These are phyloP conservation scores for Montipora capricornis DNA, from an alignment of 64 coral and sea anemone genomes.

Conservation along the genomic window DNA sequence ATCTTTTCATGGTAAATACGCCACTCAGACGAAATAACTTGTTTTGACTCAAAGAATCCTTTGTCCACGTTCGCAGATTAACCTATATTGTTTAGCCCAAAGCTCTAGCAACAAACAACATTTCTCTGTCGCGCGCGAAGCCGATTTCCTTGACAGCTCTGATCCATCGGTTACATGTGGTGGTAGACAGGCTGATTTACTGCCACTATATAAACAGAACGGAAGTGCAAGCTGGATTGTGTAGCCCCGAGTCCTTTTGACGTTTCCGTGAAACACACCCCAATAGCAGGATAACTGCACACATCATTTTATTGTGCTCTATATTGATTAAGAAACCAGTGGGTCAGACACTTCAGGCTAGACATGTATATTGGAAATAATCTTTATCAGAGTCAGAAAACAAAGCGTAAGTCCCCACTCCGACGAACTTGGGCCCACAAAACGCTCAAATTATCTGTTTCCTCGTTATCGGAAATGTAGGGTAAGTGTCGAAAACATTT, in stretches of 20 bases:
- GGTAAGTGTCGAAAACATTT: not conserved
- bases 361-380: not conserved
- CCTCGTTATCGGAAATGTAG: not conserved
- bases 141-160: not conserved
- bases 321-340: slow-evolving; percentile 39
- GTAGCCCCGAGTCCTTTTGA: not conserved
- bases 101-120: not conserved
- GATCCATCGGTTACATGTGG: not conserved
- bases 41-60: slow-evolving; percentile 37
- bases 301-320: slow-evolving; percentile 33
- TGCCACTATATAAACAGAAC: not conserved
- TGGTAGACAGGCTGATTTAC: not conserved
- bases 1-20: not conserved
- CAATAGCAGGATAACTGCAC: slow-evolving; percentile 11
- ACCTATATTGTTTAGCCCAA: slow-evolving; percentile 13
- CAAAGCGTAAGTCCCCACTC: not conserved
- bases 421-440: not conserved
- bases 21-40: slow-evolving; percentile 14
- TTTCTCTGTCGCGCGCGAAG: not conserved
- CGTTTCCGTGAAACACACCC: not conserved
- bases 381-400: not conserved
- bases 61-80: not conserved
- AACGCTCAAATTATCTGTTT: not conserved
- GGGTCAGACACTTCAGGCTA: not conserved
- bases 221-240: not conserved